Evolutionary conservation across 2,888 invertebrate species (phyloP), one percentile per base, ranked within the genome.

Genomic region (Tryphoninae sp.): DNA sequence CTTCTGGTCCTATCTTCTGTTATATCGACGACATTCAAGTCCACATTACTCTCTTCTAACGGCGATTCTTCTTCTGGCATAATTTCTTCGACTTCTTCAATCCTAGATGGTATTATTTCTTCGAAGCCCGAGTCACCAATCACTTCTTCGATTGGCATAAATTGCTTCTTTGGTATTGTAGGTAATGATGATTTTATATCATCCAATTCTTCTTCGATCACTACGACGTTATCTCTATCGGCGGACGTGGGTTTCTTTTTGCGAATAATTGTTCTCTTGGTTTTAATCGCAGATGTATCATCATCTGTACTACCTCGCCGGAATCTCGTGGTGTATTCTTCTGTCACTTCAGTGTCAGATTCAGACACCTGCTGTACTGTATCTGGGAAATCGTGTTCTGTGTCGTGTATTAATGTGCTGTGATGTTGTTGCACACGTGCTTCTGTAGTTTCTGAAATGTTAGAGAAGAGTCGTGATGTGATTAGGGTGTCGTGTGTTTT

Each of bases 381-480:
- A 75, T 86, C 84, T 49, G 84, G 84, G 76, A 86, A 72, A 85
- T 89, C 89, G 87, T 90, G 90, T 90, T 88, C 86, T 85, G 86
- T 90, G 82, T 85, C 77, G 89, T 91, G 87, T 76, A 86, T 86
- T 86, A 80, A 80, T 87, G 87, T 89, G 80, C 83, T 87, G 83
- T 89, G 84, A 86, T 91, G 89, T 88, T 88, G 87, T 88, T 88
- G 88, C 82, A 86, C 88, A 88, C 89, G 86, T 89, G 84, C 90
- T 89, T 90, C 90, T 89, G 89, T 90, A 78, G 89, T 91, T 91
- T 91, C 91, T 92, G 91, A 91, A 92, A 92, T 90, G 88, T 89
- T 86, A 91, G 80, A 91, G 86, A 90, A 89, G 84, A 87, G 82
- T 87, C 87, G 89, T 89, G 84, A 81, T 82, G 86, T 89, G 83